phyloP scores from a whole-genome alignment of 1,140 invertebrate genomes.

The Drosophila jambulina region DNA sequence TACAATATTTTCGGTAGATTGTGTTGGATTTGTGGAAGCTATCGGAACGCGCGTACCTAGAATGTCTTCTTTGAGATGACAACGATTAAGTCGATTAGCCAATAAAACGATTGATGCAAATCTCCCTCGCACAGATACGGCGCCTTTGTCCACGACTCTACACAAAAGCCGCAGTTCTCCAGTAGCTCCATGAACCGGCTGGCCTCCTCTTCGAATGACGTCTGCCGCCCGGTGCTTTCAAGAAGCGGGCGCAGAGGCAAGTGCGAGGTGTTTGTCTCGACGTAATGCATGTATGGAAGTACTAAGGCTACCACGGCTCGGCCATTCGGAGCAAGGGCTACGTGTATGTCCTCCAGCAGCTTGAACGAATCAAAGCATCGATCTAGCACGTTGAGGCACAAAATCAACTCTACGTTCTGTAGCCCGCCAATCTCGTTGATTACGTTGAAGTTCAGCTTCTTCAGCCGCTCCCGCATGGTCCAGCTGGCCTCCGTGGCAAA shows the following conservation, averaged over 20 bases:
- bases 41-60: constrained; percentile 2
- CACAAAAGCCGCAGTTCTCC: constrained; percentile 88
- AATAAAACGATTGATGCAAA: constrained; percentile 93
- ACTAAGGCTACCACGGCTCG: constrained; percentile 92
- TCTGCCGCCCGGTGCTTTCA: constrained; percentile 50
- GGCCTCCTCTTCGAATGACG: constrained; percentile 80
- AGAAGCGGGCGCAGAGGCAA: constrained; percentile 78
- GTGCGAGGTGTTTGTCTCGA: constrained; percentile 88
- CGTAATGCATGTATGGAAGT: constrained; percentile 94
- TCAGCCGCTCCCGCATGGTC: constrained; percentile 91
- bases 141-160: constrained; percentile 92
- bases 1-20: constrained; percentile 7
- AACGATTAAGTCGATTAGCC: constrained; percentile 95
- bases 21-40: constrained; percentile 9
- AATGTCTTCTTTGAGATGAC: constrained; percentile 85
- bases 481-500: constrained; percentile 94
- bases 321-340: constrained; percentile 89
- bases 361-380: constrained; percentile 92
- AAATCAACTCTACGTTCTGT: constrained; percentile 87
- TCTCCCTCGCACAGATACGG: constrained; percentile 98
- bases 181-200: constrained; percentile 74
- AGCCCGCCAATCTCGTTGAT: constrained; percentile 70
- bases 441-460: constrained; percentile 88
- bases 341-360: constrained; percentile 89
- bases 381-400: constrained; percentile 95